Conservation (phyloP, 2,888 invertebrate genomes). For the Orthosia cruda region DNA sequence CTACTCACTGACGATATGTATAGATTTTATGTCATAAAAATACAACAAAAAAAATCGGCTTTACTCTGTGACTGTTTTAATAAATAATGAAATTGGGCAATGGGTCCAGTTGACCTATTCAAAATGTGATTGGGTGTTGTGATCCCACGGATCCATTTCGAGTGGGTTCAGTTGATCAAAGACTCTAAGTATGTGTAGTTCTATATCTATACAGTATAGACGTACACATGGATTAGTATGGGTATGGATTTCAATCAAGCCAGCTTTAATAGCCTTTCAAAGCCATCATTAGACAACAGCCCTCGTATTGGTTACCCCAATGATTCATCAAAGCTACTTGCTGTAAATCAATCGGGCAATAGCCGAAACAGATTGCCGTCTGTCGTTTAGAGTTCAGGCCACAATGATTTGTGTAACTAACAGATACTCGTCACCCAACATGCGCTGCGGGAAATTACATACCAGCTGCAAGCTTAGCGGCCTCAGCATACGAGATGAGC, state of each 20-base stretch:
- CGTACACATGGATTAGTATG: too few species aligned
- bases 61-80: too few species aligned
- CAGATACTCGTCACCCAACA: slow-evolving; percentile 51
- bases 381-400: slow-evolving; percentile 61
- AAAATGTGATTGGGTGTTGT: too few species aligned
- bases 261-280: background rate
- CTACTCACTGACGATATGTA: too few species aligned
- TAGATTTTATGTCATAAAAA: too few species aligned
- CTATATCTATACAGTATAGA: too few species aligned
- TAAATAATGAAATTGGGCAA: too few species aligned
- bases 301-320: slow-evolving; percentile 15
- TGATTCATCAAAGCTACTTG: slow-evolving; percentile 37
- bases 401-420: slow-evolving; percentile 69
- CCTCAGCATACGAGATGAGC: background rate
- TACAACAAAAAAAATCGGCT: too few species aligned
- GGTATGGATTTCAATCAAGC: background rate
- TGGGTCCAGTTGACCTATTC: too few species aligned
- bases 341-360: slow-evolving; percentile 58
- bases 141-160: too few species aligned
- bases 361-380: slow-evolving; percentile 63
- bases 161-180: too few species aligned
- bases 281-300: background rate
- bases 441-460: slow-evolving; percentile 63
- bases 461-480: slow-evolving; percentile 51
- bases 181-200: too few species aligned